Percentiles rank a stretch among this genome's conserved stretches.
phyloP scores from a whole-genome alignment of 1,140 invertebrate species.

The Euura lappo region DNA sequence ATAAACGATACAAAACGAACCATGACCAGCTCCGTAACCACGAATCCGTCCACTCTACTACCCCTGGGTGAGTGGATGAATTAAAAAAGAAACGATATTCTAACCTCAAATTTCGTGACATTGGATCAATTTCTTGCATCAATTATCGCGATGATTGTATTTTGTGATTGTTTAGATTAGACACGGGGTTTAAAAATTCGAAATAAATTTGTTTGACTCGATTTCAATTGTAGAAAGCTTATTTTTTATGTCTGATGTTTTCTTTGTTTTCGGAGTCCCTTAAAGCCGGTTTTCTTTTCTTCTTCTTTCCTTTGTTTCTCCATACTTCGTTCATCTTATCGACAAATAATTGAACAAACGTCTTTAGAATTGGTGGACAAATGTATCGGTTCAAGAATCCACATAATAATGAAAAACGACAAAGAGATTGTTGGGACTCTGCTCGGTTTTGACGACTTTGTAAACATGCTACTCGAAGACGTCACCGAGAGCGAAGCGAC shows the following conservation, averaged over 20 bases:
- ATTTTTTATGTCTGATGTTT: too few species aligned
- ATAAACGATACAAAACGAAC: constrained; percentile 8
- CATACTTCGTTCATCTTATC: neutral
- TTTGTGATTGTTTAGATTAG: neutral
- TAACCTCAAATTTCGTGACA: neutral
- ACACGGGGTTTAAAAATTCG: too few species aligned
- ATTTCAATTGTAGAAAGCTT: too few species aligned
- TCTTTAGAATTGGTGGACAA: constrained; percentile 96
- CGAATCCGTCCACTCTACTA: constrained; percentile 76
- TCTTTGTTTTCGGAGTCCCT: too few species aligned
- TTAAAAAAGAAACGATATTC: neutral
- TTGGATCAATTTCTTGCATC: too few species aligned
- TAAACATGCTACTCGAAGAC: constrained; percentile 95
- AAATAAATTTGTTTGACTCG: too few species aligned
- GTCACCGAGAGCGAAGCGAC: constrained; percentile 96
- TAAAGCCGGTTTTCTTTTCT: constrained; percentile 17
- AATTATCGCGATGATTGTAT: neutral
- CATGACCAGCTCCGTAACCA: constrained; percentile 54
- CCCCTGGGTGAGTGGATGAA: constrained; percentile 64
- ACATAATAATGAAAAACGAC: constrained; percentile 99
- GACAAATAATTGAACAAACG: constrained; percentile 18
- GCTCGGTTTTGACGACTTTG: constrained; percentile 98
- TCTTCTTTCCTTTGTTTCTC: constrained; percentile 9
- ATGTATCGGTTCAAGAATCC: constrained; percentile 98
- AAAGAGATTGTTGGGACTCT: constrained; percentile 99